These are phyloP conservation scores for Protodeltote pygarga DNA, from an alignment of 2,888 invertebrate genomes.

Conservation along the genomic window DNA sequence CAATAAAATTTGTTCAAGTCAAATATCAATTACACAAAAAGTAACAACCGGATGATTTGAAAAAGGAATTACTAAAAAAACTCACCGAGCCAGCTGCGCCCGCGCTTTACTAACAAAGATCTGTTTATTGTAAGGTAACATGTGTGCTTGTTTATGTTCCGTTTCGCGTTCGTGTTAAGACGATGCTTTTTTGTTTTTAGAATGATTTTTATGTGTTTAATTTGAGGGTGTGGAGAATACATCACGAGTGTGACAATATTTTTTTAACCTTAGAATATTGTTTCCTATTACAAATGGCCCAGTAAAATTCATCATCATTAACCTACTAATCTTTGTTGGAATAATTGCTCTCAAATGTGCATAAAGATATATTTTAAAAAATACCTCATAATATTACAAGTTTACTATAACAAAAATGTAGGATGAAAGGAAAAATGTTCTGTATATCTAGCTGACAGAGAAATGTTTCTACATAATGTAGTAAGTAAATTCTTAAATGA, in stretches of 20 bases:
- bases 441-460: too few relatives aligned
- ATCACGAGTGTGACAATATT: conserved; percentile 3
- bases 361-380: too few relatives aligned
- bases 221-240: conserved; percentile 5
- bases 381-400: too few relatives aligned
- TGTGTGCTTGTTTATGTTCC: conserved; percentile 44
- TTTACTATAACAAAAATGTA: too few relatives aligned
- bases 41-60: conserved; percentile 31
- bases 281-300: too few relatives aligned
- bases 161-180: conserved; percentile 37
- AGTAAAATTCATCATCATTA: too few relatives aligned
- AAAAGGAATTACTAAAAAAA: conserved; percentile 31
- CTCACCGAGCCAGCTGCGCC: conserved; percentile 55
- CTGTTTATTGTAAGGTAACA: conserved; percentile 68
- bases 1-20: conserved; percentile 22
- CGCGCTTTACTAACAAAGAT: conserved; percentile 59
- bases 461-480: too few relatives aligned
- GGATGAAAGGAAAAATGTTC: too few relatives aligned
- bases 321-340: too few relatives aligned
- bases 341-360: too few relatives aligned
- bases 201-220: conserved; percentile 12
- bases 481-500: too few relatives aligned
- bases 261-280: too few relatives aligned
- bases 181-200: conserved; percentile 1
- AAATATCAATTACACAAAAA: conserved; percentile 42